Percentiles rank a stretch among this genome's conserved stretches.
Conservation (phyloP, 2,888 invertebrate species). For the Ellobium chinense region DNA sequence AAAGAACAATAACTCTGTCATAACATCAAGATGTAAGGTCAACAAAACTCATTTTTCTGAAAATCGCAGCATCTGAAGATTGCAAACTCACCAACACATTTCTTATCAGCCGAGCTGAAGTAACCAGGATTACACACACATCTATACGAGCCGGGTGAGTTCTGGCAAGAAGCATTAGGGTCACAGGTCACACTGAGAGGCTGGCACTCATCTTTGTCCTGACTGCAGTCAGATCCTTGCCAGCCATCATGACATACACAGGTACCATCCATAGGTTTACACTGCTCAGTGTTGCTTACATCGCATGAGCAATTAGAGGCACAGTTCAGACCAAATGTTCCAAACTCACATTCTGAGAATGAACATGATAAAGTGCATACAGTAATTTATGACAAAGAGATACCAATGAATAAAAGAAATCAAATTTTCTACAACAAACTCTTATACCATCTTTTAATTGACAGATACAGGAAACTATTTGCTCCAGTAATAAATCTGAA, state of each 20-base stretch:
- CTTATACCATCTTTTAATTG: too few species aligned
- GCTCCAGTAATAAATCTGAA: too few species aligned
- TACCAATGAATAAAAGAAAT: not conserved
- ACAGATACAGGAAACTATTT: not conserved
- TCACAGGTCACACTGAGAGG: not conserved
- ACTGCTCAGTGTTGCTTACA: not conserved
- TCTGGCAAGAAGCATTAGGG: not conserved
- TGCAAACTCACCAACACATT: not conserved
- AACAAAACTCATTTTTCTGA: too few species aligned
- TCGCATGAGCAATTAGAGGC: not conserved
- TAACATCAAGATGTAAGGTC: too few species aligned
- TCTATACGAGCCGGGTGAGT: not conserved
- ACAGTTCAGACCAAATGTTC: not conserved
- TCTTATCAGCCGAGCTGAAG: not conserved
- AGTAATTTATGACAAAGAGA: too few species aligned
- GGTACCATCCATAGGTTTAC: not conserved
- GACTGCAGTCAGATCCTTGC: not conserved
- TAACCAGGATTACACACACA: slow-evolving; percentile 13
- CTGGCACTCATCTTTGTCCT: slow-evolving; percentile 1
- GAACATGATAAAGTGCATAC: too few species aligned
- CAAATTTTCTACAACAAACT: not conserved
- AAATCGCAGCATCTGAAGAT: too few species aligned
- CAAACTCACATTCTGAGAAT: not conserved
- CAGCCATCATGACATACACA: slow-evolving; percentile 12
- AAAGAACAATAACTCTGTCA: too few species aligned